Evolutionary conservation across 2,797 vertebrate genomes (phyloP), one percentile per base, ranked within the genome.

Genomic region (Hemitrygon akajei): DNA sequence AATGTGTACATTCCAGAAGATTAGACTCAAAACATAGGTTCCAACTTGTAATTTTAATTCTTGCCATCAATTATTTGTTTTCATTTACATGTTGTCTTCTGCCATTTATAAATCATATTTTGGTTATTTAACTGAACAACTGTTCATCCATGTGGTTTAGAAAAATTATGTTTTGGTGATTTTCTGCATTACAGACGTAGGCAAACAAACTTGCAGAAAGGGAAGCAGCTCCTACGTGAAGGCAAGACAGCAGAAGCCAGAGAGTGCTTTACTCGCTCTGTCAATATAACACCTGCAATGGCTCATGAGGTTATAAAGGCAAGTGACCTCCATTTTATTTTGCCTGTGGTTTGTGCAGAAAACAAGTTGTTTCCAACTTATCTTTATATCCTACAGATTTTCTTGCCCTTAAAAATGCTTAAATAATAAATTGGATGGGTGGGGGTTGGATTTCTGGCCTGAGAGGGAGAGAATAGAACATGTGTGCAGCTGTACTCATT

Each of bases 251-350:
- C 98, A 0, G 98, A 98, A 95, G 99, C 99, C 94, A 97, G 98
- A 95, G 98, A 99, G 1, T 99, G 98, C 94, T 99, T 99, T 93
- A 97, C 97, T 6, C 98, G 98, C 56, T 97, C 97, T 40, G 92
- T 99, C 93, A 99, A 98, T 91, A 95, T 99, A 95, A 99, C 98
- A 0, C 98, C 98, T 0, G 93, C 96, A 75, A 99, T 99, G 99
- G 99, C 99, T 93, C 98, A 97, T 94, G 96, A 97, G 93, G 97
- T 99, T 30, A 99, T 99, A 94, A 98, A 98, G 97, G 99, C 98
- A 95, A 96, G 95, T 94, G 56, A 2, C 66, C 22, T 56, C 27
- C 47, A 6, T 37, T 16, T 89, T 89, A 30, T 71, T 56, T 56
- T 11, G n/a, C 40, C 58, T 75, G 12, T 93, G 73, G 14, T 25